These are phyloP conservation scores for Drosophila gaucha DNA, from an alignment of 2,888 invertebrate species.

Conservation along the genomic window DNA sequence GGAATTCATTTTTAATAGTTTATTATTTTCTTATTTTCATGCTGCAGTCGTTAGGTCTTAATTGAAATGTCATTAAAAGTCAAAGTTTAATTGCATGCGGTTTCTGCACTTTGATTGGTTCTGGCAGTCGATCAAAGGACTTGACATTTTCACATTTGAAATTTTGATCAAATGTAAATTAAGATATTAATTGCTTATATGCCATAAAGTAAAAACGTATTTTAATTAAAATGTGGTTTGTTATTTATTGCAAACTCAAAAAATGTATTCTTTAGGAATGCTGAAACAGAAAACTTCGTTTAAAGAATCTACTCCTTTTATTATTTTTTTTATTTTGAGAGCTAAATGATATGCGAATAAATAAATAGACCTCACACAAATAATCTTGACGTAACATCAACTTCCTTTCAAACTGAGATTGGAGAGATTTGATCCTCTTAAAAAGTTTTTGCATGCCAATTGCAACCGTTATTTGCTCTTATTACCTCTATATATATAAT, in stretches of 20 bases:
- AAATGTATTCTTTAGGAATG: too few relatives aligned
- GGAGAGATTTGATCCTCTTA: background rate
- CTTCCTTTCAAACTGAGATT: background rate
- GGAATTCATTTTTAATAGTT: constrained; percentile 17
- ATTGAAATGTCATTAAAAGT: constrained; percentile 4
- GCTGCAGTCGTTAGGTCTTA: background rate
- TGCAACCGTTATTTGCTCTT: constrained; percentile 2
- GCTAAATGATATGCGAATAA: too few relatives aligned
- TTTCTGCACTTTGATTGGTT: background rate
- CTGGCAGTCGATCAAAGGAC: background rate
- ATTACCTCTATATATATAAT: constrained; percentile 20
- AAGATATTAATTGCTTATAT: too few relatives aligned
- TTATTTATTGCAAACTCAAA: too few relatives aligned
- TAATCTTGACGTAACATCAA: too few relatives aligned
- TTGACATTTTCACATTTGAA: background rate
- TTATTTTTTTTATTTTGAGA: too few relatives aligned
- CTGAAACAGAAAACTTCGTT: too few relatives aligned
- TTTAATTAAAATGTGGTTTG: too few relatives aligned
- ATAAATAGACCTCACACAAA: too few relatives aligned
- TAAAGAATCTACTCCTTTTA: too few relatives aligned
- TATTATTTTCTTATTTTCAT: background rate
- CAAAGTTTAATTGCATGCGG: constrained; percentile 1
- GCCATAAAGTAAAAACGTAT: too few relatives aligned
- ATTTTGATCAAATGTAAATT: too few relatives aligned
- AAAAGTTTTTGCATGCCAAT: constrained; percentile 23